A percentile compares a stretch with the other conserved stretches of the same genome.
These are phyloP conservation scores for Fragum fragum DNA, from an alignment of 2,888 invertebrate species.

Conservation along the genomic window DNA sequence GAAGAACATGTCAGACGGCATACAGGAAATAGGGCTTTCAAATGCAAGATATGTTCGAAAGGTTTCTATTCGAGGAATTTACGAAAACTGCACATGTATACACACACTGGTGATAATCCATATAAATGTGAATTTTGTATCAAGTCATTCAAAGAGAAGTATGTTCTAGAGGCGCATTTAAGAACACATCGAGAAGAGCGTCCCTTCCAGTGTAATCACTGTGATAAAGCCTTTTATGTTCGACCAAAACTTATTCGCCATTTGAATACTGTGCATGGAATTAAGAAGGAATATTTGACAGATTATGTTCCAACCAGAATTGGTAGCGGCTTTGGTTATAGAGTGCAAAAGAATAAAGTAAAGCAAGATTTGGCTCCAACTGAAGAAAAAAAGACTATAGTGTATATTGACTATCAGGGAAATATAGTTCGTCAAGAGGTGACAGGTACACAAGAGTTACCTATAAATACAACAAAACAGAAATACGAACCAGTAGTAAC, in stretches of 20 bases:
- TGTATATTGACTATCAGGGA: conserved; percentile 61
- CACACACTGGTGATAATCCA: conserved; percentile 56
- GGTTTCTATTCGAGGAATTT: conserved; percentile 60
- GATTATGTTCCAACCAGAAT: conserved; percentile 56
- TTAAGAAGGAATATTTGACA: conserved; percentile 49
- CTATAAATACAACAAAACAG: conserved; percentile 12
- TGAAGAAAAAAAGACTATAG: conserved; percentile 44
- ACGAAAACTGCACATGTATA: conserved; percentile 59
- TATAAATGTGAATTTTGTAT: conserved; percentile 56
- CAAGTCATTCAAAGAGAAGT: conserved; percentile 59
- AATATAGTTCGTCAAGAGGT: conserved; percentile 49
- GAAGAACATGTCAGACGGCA: conserved; percentile 61
- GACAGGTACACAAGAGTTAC: conserved; percentile 18
- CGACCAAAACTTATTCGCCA: conserved; percentile 58
- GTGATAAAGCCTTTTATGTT: conserved; percentile 62
- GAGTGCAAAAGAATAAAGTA: conserved; percentile 36
- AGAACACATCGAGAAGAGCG: conserved; percentile 63
- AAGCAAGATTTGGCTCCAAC: conserved; percentile 21
- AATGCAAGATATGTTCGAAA: conserved; percentile 56
- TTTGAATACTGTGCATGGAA: conserved; percentile 59
- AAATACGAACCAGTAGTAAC: not conserved
- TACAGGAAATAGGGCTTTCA: conserved; percentile 61
- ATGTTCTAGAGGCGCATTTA: conserved; percentile 51
- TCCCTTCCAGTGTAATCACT: conserved; percentile 58
- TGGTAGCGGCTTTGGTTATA: conserved; percentile 56